Conservation (phyloP, 2,113 vertebrate species). For the Talpa occidentalis region DNA sequence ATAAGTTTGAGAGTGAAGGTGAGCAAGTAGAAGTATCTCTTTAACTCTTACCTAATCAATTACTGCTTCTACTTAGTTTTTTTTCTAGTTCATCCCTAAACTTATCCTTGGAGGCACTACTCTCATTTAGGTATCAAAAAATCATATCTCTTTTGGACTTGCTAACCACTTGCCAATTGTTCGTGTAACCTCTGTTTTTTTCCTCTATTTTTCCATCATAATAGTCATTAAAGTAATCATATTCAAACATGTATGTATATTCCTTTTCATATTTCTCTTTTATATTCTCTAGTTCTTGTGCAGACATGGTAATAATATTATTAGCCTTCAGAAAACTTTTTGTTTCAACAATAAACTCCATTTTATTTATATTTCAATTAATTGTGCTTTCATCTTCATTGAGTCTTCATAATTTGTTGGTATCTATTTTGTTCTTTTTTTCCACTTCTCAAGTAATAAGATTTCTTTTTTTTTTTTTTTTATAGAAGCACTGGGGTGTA, state of each 20-base stretch:
- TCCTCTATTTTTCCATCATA: neutral
- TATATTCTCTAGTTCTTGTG: neutral
- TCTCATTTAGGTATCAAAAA: neutral
- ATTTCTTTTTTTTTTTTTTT: no score
- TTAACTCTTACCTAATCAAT: conserved; percentile 73
- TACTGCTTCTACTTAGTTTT: conserved; percentile 25
- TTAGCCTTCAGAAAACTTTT: neutral
- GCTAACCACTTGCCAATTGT: neutral
- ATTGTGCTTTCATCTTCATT: neutral
- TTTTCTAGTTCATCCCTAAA: neutral
- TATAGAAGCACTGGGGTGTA: no score
- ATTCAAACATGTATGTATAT: neutral
- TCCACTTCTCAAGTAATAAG: neutral
- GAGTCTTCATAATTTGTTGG: neutral
- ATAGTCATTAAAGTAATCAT: neutral
- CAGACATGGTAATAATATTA: neutral
- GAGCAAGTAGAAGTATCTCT: neutral
- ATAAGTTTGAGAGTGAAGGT: neutral
- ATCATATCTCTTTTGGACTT: neutral
- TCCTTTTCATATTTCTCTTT: neutral
- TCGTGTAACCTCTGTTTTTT: neutral
- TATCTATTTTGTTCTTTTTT: neutral
- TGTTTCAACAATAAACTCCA: neutral
- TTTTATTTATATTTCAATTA: conserved; percentile 11
- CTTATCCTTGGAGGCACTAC: neutral